Percentiles rank a stretch among this genome's conserved stretches.
phyloP scores from a whole-genome alignment of 2,888 invertebrate genomes.

The Sesia bembeciformis region DNA sequence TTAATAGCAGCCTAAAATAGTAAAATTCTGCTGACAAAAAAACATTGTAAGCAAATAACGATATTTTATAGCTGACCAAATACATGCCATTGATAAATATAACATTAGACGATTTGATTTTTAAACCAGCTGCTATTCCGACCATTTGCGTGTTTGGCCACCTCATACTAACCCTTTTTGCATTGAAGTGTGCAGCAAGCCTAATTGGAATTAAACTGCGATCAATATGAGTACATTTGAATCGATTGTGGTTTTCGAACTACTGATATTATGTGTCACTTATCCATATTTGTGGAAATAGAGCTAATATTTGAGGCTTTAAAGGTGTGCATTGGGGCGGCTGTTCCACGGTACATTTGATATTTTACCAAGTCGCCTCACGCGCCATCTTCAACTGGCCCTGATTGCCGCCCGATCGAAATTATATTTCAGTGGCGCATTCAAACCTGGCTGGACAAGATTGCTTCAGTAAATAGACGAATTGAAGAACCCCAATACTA shows the following conservation, averaged over 20 bases:
- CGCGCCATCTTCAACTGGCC: slow-evolving; percentile 70
- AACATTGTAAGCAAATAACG: too few relatives aligned
- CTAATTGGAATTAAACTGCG: too few relatives aligned
- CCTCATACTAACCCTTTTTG: too few relatives aligned
- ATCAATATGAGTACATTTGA: too few relatives aligned
- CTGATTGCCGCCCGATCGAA: slow-evolving; percentile 74
- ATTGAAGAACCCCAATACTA: not conserved
- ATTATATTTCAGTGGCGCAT: slow-evolving; percentile 72
- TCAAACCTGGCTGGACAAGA: slow-evolving; percentile 64
- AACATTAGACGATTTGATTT: too few relatives aligned
- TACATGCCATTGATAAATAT: too few relatives aligned
- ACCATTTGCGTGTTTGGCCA: too few relatives aligned
- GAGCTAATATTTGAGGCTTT: slow-evolving; percentile 8
- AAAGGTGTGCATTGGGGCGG: slow-evolving; percentile 25
- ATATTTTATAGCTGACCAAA: too few relatives aligned
- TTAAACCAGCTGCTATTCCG: too few relatives aligned
- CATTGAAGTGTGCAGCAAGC: too few relatives aligned
- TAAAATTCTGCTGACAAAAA: too few relatives aligned
- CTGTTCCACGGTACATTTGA: slow-evolving; percentile 47
- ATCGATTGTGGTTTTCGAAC: not conserved
- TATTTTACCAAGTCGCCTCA: slow-evolving; percentile 66
- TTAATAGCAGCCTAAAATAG: too few relatives aligned
- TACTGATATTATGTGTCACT: not conserved
- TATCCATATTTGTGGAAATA: not conserved
- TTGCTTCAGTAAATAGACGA: slow-evolving; percentile 27